Evolutionary conservation across 2,113 vertebrate species (phyloP).

Genomic region (Oophaga pumilio): DNA sequence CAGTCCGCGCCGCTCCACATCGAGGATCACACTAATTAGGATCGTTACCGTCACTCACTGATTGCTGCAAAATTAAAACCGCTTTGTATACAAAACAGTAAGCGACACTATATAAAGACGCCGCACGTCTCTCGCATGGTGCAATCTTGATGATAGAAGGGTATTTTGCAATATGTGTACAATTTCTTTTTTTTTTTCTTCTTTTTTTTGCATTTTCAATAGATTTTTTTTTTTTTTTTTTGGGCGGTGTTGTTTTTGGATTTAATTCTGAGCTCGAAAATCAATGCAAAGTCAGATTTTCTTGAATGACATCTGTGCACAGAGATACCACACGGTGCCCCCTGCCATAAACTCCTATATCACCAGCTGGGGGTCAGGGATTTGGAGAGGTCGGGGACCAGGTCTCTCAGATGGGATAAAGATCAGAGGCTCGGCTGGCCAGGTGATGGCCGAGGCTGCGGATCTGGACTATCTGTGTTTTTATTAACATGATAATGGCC

Average conservation of each 20-base stretch:
- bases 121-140: too few relatives aligned
- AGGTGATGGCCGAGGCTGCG: slow-evolving; percentile 87
- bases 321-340: slow-evolving; percentile 82
- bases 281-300: slow-evolving; percentile 79
- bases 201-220: slow-evolving; percentile 68
- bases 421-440: slow-evolving; percentile 92
- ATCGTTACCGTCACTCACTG: background rate
- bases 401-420: slow-evolving; percentile 95
- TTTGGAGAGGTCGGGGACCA: slow-evolving; percentile 85
- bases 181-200: background rate
- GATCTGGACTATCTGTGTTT: slow-evolving; percentile 87
- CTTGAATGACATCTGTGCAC: slow-evolving; percentile 86
- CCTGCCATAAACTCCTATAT: slow-evolving; percentile 88
- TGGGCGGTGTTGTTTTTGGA: slow-evolving; percentile 73
- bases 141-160: background rate
- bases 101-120: background rate
- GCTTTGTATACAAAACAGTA: slow-evolving; percentile 1
- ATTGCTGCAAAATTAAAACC: background rate
- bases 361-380: slow-evolving; percentile 87
- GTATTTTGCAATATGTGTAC: background rate
- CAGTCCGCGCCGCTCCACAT: too few relatives aligned
- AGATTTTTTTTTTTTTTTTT: slow-evolving; percentile 77
- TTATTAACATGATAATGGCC: slow-evolving; percentile 99
- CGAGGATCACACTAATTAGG: background rate
- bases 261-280: slow-evolving; percentile 83